Evolutionary conservation across 2,888 invertebrate species (phyloP).

Genomic region (Rhyacophila evoluta): DNA sequence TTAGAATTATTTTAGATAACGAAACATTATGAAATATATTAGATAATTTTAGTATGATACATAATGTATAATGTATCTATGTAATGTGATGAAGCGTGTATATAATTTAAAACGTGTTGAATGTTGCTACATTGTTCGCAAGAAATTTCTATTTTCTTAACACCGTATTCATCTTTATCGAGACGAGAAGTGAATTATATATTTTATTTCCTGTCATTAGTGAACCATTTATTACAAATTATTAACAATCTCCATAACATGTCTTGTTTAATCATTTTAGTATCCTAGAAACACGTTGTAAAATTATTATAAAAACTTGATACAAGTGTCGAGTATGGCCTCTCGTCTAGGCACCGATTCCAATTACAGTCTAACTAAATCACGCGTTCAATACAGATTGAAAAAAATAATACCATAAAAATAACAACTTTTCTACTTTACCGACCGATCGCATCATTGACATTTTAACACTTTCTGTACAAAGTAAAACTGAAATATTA

Average conservation of each 20-base stretch:
- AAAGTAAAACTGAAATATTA: no score
- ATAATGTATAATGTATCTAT: no score
- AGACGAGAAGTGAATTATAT: constrained; percentile 13
- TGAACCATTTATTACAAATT: constrained; percentile 22
- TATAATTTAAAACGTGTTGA: no score
- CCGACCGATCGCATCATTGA: constrained; percentile 19
- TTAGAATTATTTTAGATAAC: no score
- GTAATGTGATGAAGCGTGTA: no score
- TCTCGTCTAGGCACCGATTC: constrained; percentile 9
- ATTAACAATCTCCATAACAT: constrained; percentile 24
- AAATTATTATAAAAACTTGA: constrained; percentile 19
- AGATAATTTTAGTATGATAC: no score
- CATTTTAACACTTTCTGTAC: background rate
- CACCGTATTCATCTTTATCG: background rate
- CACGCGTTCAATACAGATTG: constrained; percentile 19
- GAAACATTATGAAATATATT: no score
- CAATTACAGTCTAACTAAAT: constrained; percentile 24
- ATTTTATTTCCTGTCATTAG: constrained; percentile 24
- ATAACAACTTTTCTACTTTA: constrained; percentile 19
- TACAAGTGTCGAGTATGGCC: constrained; percentile 6
- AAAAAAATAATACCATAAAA: constrained; percentile 19
- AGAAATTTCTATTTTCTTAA: background rate
- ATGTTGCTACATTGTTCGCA: background rate
- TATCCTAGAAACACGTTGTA: constrained; percentile 24
- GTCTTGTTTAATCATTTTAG: constrained; percentile 24